Evolutionary conservation across 2,113 vertebrate genomes (phyloP).

Genomic region (Xiphorhynchus elegans): DNA sequence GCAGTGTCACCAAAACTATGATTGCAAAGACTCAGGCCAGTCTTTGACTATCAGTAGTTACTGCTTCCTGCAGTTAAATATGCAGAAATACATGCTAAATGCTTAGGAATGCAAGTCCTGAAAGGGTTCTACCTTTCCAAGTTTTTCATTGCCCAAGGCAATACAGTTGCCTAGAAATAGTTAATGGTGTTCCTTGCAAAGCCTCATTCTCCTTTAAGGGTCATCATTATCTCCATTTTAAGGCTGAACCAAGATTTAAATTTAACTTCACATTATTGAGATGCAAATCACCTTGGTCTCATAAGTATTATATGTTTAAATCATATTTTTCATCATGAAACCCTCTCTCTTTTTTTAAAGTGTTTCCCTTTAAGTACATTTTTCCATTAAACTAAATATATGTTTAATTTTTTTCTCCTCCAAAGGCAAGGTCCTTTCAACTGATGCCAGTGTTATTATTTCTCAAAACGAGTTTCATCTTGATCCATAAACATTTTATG

Average conservation of each 20-base stretch:
- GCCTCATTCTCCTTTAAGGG: constrained; percentile 23
- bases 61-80: background rate
- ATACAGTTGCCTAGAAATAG: constrained; percentile 21
- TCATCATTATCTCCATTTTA: constrained; percentile 49
- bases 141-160: background rate
- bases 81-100: background rate
- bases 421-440: constrained; percentile 73
- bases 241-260: constrained; percentile 47
- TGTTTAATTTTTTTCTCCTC: constrained; percentile 65
- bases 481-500: constrained; percentile 80
- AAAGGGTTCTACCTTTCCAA: background rate
- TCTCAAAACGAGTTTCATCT: constrained; percentile 75
- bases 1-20: background rate
- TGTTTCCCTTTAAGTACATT: constrained; percentile 42
- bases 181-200: constrained; percentile 12
- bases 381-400: constrained; percentile 67
- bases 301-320: constrained; percentile 38
- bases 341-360: background rate
- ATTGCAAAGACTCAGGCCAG: background rate
- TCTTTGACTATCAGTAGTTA: background rate
- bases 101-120: background rate
- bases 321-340: constrained; percentile 42
- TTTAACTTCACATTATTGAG: constrained; percentile 15
- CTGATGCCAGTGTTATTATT: constrained; percentile 73
- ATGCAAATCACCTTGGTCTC: constrained; percentile 45